Evolutionary conservation across 2,797 vertebrate genomes (phyloP), one percentile per base, ranked within the genome.

Genomic region (Molossus molossus): DNA sequence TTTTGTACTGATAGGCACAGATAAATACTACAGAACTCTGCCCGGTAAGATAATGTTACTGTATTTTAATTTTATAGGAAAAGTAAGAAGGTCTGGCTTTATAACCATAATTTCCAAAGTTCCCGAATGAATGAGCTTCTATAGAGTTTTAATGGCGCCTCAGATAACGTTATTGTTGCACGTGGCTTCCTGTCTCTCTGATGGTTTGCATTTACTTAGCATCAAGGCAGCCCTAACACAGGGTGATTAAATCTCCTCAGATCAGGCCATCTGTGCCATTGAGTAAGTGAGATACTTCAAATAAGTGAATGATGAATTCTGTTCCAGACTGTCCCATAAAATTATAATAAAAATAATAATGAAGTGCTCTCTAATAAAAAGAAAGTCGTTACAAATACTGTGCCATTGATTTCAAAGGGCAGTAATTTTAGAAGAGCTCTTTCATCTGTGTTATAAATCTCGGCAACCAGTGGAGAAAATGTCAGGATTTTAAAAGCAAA

Each of bases 291-390:
- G 95, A 96, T 92, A 94, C 87, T 82, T 90, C 82, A 95, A 93
- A 93, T 96, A 97, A 97, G 82, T 92, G 97, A 97, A 95, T 93
- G 33, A 97, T 98, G 85, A 79, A 97, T 98, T 97, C 96, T 87
- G 92, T 85, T 90, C 96, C 97, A 93, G 96, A 91, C 95, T 80
- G 80, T 94, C 96, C 84, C 85, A 97, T 97, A 98, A 98, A 98
- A 95, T 96, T 93, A 98, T 97, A 97, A 97, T 94, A 97, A 97
- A 98, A 97, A 97, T 97, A 98, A 98, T 96, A 97, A 97, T 95
- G 90, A 97, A 97, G 81, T 96, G 33, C 72, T 96, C 85, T 94
- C 67, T 96, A 98, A 98, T 97, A 96, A 98, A 98, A 97, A 97
- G 81, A 96, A 97, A 97, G 15, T 97, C 96, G 92, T 98, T 98